phyloP scores from a whole-genome alignment of 2,888 invertebrate genomes.

The Dasypogon diadema region DNA sequence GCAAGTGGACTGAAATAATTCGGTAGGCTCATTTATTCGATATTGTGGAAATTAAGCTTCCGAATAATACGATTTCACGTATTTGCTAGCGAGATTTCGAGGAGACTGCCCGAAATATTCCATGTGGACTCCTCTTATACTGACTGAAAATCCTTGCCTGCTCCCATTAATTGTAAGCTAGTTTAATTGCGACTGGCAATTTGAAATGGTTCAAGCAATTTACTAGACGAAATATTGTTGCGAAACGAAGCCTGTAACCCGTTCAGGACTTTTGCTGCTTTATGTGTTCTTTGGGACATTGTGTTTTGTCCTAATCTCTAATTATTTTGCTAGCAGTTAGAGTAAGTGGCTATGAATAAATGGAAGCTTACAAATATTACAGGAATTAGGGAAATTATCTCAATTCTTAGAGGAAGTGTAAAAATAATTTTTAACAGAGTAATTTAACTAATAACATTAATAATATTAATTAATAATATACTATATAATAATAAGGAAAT shows the following conservation, averaged over 20 bases:
- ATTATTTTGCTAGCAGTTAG: no score
- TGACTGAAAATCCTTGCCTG: background rate
- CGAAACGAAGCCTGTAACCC: background rate
- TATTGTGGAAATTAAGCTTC: constrained; percentile 12
- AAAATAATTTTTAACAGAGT: no score
- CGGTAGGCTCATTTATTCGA: background rate
- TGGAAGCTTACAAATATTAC: no score
- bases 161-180: no score
- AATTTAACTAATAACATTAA: no score
- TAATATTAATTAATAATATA: no score
- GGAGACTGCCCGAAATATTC: background rate
- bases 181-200: constrained; percentile 21
- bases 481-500: no score
- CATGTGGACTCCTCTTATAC: background rate
- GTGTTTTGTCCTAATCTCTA: background rate
- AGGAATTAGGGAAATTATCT: no score
- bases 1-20: constrained; percentile 13
- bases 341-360: no score
- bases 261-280: background rate
- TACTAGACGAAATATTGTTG: background rate
- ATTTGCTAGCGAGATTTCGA: background rate
- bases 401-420: no score
- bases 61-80: constrained; percentile 9
- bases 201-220: constrained; percentile 11
- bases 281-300: background rate